Conservation (phyloP, 2,888 invertebrate species). For the Mamestra brassicae region DNA sequence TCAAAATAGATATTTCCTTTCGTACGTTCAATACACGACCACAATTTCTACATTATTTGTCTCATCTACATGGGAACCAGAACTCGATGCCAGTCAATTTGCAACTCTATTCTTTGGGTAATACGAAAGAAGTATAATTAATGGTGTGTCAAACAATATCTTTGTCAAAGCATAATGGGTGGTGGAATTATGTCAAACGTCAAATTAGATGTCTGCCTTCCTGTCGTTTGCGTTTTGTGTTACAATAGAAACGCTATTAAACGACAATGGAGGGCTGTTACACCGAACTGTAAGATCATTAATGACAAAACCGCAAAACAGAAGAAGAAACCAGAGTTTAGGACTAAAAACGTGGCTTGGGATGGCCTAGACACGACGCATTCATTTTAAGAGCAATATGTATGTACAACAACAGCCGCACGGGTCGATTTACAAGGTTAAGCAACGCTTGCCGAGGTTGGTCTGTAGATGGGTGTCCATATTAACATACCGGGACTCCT, state of each 20-base stretch:
- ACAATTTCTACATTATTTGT: conserved; percentile 58
- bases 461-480: too few species aligned
- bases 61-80: conserved; percentile 32
- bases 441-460: too few species aligned
- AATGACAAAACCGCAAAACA: background rate
- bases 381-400: too few species aligned
- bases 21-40: conserved; percentile 52
- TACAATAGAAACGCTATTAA: conserved; percentile 84
- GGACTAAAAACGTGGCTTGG: too few species aligned
- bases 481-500: too few species aligned
- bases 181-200: conserved; percentile 86
- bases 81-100: conserved; percentile 52
- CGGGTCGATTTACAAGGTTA: too few species aligned
- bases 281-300: conserved; percentile 69
- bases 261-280: conserved; percentile 70
- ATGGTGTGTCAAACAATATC: conserved; percentile 72
- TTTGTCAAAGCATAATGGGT: conserved; percentile 79
- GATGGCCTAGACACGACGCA: too few species aligned
- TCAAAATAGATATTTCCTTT: conserved; percentile 52
- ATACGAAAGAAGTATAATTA: conserved; percentile 66
- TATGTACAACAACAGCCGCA: too few species aligned
- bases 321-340: background rate
- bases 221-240: conserved; percentile 86
- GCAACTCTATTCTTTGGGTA: conserved; percentile 42
- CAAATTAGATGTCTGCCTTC: conserved; percentile 87